Conservation (phyloP, 1,140 invertebrate species). For the Drosophila equinoxialis region DNA sequence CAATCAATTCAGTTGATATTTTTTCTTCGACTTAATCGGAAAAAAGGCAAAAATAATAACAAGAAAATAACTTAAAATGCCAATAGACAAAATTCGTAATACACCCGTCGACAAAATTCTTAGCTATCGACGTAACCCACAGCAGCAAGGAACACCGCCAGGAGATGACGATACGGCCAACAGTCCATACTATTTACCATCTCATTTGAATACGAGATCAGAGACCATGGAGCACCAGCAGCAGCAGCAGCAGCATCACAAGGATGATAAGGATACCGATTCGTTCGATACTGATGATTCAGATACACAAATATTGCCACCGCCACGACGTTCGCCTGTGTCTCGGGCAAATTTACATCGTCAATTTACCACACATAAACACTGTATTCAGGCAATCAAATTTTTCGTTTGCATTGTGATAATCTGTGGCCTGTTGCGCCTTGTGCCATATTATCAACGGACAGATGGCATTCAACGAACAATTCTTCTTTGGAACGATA, state of each 20-base stretch:
- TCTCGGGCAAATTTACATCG: slow-evolving; percentile 22
- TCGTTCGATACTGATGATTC: neutral
- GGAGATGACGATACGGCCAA: slow-evolving; percentile 17
- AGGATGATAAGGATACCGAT: neutral
- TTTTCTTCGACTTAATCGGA: neutral
- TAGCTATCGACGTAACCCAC: slow-evolving; percentile 29
- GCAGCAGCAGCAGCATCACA: neutral
- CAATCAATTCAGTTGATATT: neutral
- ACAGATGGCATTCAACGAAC: neutral
- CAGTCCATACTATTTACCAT: slow-evolving; percentile 28
- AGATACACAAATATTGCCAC: slow-evolving; percentile 30
- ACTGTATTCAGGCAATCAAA: slow-evolving; percentile 27
- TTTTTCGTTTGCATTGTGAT: slow-evolving; percentile 4
- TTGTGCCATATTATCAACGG: slow-evolving; percentile 10
- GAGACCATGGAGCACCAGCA: neutral
- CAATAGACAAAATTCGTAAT: slow-evolving; percentile 14
- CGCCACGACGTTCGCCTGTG: slow-evolving; percentile 27
- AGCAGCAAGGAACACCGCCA: neutral
- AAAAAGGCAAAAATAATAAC: neutral
- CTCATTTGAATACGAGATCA: neutral
- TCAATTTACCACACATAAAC: neutral
- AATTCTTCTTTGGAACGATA: slow-evolving; percentile 56
- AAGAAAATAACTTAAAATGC: neutral
- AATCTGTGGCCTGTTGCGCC: slow-evolving; percentile 28
- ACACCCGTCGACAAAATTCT: slow-evolving; percentile 42